Evolutionary conservation across 2,888 invertebrate species (phyloP).

Genomic region (Timema cristinae): DNA sequence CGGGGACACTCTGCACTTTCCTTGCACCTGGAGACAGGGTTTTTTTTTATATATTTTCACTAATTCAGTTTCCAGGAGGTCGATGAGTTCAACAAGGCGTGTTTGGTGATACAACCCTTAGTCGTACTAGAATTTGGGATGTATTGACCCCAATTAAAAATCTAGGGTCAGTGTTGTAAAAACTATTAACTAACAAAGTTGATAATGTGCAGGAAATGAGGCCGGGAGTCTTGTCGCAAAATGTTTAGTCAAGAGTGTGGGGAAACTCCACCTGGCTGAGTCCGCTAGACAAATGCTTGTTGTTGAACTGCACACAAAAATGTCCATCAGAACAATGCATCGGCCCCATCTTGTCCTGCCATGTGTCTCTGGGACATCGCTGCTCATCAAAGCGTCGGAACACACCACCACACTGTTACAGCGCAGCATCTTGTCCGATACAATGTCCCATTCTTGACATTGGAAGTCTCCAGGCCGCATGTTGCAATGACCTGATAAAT

Average conservation of each 20-base stretch:
- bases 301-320: constrained; percentile 11
- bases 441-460: constrained; percentile 55
- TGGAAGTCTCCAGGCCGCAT: constrained; percentile 50
- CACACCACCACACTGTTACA: constrained; percentile 59
- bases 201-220: no score
- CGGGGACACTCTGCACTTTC: constrained; percentile 64
- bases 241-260: no score
- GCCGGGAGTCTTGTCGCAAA: no score
- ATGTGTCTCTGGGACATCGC: constrained; percentile 26
- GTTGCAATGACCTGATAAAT: constrained; percentile 23
- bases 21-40: constrained; percentile 54
- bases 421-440: constrained; percentile 48
- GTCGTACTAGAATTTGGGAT: no score
- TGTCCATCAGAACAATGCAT: constrained; percentile 3
- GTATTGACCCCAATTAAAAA: no score
- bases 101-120: no score
- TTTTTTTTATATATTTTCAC: no score
- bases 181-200: no score
- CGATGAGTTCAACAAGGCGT: no score
- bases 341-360: background rate
- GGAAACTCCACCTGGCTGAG: background rate
- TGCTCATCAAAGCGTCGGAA: constrained; percentile 34
- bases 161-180: no score
- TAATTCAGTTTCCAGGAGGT: no score
- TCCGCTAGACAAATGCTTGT: background rate